phyloP scores from a whole-genome alignment of 2,888 invertebrate genomes.

The Fragum whitleyi region DNA sequence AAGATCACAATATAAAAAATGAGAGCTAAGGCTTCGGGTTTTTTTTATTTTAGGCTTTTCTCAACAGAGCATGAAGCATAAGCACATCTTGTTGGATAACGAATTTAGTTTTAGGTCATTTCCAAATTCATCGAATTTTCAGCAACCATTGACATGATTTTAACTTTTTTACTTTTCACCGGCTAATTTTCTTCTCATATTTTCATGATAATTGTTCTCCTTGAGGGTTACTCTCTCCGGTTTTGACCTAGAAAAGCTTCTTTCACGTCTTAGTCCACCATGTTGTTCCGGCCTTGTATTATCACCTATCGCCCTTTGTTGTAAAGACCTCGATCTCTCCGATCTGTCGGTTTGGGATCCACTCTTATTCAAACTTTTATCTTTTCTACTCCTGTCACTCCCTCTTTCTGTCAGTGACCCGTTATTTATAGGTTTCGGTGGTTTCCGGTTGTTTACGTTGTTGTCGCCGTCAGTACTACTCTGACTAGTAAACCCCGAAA shows the following conservation, averaged over 20 bases:
- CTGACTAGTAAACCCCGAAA: not conserved
- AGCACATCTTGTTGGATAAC: no score
- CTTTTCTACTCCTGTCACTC: not conserved
- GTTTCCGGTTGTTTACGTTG: not conserved
- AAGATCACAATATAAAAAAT: no score
- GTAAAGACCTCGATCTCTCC: slow-evolving; percentile 10
- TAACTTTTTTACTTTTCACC: not conserved
- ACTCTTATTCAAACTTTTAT: not conserved
- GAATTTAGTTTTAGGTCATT: no score
- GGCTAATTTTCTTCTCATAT: not conserved
- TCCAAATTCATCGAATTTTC: no score
- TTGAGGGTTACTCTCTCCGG: not conserved
- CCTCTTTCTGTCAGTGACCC: slow-evolving; percentile 4
- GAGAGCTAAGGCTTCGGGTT: no score
- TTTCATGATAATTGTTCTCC: not conserved
- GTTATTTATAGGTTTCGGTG: not conserved
- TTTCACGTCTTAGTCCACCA: not conserved
- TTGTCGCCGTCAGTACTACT: not conserved
- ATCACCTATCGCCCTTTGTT: not conserved
- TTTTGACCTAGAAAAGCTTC: not conserved
- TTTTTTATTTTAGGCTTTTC: no score
- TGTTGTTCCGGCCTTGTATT: not conserved
- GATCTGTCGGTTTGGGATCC: slow-evolving; percentile 12
- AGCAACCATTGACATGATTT: no score
- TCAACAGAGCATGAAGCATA: no score